These are phyloP conservation scores for Drosophila paranaensis DNA, from an alignment of 2,888 invertebrate genomes.

Conservation along the genomic window DNA sequence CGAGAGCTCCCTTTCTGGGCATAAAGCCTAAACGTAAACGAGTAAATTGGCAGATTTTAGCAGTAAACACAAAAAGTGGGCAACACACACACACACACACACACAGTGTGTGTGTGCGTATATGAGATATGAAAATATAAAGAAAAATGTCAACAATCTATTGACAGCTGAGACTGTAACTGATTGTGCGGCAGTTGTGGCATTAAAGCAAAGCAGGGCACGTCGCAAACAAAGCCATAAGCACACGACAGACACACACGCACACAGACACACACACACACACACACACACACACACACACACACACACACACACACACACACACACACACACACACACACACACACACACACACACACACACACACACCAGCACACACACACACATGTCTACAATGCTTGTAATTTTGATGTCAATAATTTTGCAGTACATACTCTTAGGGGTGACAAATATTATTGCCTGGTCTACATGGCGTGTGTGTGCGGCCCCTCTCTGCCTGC, in stretches of 20 bases:
- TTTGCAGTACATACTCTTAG: slow-evolving; percentile 63
- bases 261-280: slow-evolving; percentile 29
- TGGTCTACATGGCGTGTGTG: slow-evolving; percentile 40
- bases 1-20: slow-evolving; percentile 29
- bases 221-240: slow-evolving; percentile 77
- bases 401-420: slow-evolving; percentile 78
- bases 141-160: slow-evolving; percentile 81
- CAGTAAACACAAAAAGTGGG: slow-evolving; percentile 80
- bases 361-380: slow-evolving; percentile 1
- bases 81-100: slow-evolving; percentile 55
- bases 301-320: slow-evolving; percentile 9
- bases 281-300: slow-evolving; percentile 5
- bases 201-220: slow-evolving; percentile 71
- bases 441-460: slow-evolving; percentile 65
- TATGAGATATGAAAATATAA: slow-evolving; percentile 69
- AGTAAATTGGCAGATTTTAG: slow-evolving; percentile 81
- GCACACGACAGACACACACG: slow-evolving; percentile 33
- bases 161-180: slow-evolving; percentile 82
- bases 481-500: slow-evolving; percentile 16
- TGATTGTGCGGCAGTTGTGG: slow-evolving; percentile 72
- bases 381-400: slow-evolving; percentile 31
- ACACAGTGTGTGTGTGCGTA: slow-evolving; percentile 34
- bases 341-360: slow-evolving; percentile 13
- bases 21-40: slow-evolving; percentile 79
- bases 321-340: slow-evolving; percentile 12